Base-by-base conservation (phyloP, 2,113 vertebrate genomes). In the Nibea coibor region DNA sequence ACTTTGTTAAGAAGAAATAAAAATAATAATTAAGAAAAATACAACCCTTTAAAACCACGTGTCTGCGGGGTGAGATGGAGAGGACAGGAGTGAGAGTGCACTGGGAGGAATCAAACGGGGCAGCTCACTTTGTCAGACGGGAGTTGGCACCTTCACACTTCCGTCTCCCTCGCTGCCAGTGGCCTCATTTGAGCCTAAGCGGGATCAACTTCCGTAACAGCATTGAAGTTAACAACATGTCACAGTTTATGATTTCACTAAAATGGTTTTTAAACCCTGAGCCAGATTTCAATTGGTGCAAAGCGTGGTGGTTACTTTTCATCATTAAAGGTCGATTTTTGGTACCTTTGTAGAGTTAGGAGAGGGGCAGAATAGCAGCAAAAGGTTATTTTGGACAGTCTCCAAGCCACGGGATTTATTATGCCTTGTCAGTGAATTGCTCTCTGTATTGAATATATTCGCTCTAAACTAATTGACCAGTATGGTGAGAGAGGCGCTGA, bases 401-500 rank as follows among this genome's bases (percentile, higher is more conserved):
- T 93, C 89, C 89, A 92, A 93, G 90, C 88, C 85, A 78, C 71
- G 70, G 88, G 90, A 94, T 94, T 94, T 94, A 94, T 95, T 93
- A 93, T 89, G 87, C 89, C 89, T 89, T 91, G 92, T 94, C 91
- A 83, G 88, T 94, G 92, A 89, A 93, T 92, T 85, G 90, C 88
- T 91, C 86, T 80, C 89, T 92, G 92, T 93, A 92, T 94, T 95
- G 92, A 95, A 95, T 94, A 93, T 95, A 93, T 94, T 95, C 84
- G 88, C 93, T 94, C 92, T 94, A 95, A 95, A 95, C 95, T 95
- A 95, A 95, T 95, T 95, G 94, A 95, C 95, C 93, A 84, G 92
- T 93, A 94, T 89, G 92, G 94, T 91, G 89, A 93, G 94, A 93
- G 94, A 90, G 84, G 92, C 83, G 85, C 91, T 94, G 94, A 95